Evolutionary conservation across 23 tunicate species (phyloP).

Genomic region (Ciona savignyi): DNA sequence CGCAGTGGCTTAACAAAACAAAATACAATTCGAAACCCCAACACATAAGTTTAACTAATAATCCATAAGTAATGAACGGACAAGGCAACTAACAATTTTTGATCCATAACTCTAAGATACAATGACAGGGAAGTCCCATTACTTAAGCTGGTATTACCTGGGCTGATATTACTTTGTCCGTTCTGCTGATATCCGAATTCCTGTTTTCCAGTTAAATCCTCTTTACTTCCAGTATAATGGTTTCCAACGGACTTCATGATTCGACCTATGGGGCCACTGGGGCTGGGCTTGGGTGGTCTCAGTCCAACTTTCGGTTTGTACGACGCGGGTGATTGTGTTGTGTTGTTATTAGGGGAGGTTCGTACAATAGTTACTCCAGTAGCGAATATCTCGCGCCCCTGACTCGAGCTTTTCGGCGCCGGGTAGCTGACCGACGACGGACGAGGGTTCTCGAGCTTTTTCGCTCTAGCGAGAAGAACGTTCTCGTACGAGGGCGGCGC

Average conservation of each 20-base stretch:
- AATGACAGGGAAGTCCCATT: no score
- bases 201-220: constrained; percentile 4
- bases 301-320: background rate
- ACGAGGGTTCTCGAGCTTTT: background rate
- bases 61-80: no score
- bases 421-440: background rate
- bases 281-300: constrained; percentile 8
- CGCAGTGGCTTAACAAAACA: no score
- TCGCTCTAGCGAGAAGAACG: background rate
- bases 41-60: no score
- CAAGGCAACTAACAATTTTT: no score
- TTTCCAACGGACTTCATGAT: constrained; percentile 22
- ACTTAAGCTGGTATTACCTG: no score
- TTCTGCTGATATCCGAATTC: background rate
- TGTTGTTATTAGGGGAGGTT: constrained; percentile 1
- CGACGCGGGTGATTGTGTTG: background rate
- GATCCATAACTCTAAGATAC: no score
- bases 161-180: background rate
- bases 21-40: no score
- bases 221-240: constrained; percentile 28
- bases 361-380: constrained; percentile 41
- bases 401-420: background rate
- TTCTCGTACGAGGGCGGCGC: background rate
- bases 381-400: constrained; percentile 5
- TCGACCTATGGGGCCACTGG: constrained; percentile 26